Conservation (phyloP, 2,797 vertebrate genomes). For the Lutjanus campechanus region DNA sequence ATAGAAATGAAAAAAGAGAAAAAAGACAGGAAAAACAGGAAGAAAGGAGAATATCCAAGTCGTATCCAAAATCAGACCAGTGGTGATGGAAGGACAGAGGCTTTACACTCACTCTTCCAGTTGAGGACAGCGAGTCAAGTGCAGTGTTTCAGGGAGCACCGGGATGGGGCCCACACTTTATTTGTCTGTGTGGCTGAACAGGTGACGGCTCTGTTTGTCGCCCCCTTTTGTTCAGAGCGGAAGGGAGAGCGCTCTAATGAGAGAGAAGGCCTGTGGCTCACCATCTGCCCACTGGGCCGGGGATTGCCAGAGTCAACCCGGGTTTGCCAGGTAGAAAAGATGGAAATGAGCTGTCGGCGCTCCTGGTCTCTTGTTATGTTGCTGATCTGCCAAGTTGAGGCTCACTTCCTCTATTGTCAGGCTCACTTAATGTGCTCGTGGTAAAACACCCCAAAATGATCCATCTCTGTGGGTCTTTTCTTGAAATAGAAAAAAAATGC, state of each 20-base stretch:
- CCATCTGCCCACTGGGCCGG: slow-evolving; percentile 80
- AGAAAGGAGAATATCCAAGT: no score
- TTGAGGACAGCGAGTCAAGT: slow-evolving; percentile 28
- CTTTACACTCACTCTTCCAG: background rate
- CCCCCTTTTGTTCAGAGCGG: slow-evolving; percentile 77
- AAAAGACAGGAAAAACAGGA: no score
- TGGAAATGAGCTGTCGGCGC: slow-evolving; percentile 26
- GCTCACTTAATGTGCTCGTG: slow-evolving; percentile 2
- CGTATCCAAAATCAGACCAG: no score
- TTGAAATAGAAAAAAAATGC: background rate
- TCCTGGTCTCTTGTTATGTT: slow-evolving; percentile 31
- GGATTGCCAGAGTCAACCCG: slow-evolving; percentile 60
- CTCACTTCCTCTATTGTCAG: background rate
- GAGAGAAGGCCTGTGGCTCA: slow-evolving; percentile 76
- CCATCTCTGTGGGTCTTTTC: background rate
- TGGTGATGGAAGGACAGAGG: background rate
- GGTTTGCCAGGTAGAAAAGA: slow-evolving; percentile 71
- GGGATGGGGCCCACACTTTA: slow-evolving; percentile 12
- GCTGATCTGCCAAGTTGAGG: slow-evolving; percentile 38
- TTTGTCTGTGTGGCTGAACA: slow-evolving; percentile 49
- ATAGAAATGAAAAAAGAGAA: no score
- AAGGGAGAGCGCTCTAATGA: slow-evolving; percentile 70
- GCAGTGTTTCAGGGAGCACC: slow-evolving; percentile 3
- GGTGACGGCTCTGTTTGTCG: slow-evolving; percentile 75
- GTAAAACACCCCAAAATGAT: background rate